Evolutionary conservation across 2,113 vertebrate species (phyloP).

Genomic region (Peromyscus leucopus): DNA sequence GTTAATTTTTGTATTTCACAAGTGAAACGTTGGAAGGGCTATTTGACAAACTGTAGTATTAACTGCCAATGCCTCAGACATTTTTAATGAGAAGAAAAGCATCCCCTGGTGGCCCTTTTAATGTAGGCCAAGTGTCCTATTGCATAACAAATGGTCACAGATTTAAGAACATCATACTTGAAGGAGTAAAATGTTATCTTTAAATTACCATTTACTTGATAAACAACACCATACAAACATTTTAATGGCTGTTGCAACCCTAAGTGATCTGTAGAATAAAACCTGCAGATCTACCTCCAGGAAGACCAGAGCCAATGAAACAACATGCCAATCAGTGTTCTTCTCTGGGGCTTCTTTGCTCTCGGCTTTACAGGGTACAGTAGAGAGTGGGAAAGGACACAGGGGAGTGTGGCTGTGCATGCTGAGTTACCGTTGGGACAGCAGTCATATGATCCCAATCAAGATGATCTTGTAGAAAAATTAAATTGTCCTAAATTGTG

Average conservation of each 20-base stretch:
- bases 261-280: conserved; percentile 81
- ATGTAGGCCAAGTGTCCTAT: conserved; percentile 79
- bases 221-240: conserved; percentile 76
- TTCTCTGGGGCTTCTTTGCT: neutral
- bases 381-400: neutral
- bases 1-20: conserved; percentile 87
- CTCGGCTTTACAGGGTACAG: neutral
- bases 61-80: conserved; percentile 83
- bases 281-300: conserved; percentile 61
- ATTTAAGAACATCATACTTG: conserved; percentile 75
- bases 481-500: neutral
- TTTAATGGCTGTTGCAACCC: conserved; percentile 76
- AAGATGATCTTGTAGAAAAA: conserved; percentile 26
- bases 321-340: neutral
- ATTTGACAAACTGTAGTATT: conserved; percentile 84
- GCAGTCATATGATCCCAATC: neutral
- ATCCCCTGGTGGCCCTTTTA: conserved; percentile 81
- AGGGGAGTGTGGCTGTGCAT: conserved; percentile 45
- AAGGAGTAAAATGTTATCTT: conserved; percentile 78
- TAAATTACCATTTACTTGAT: conserved; percentile 72
- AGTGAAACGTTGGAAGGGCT: conserved; percentile 85
- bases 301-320: neutral
- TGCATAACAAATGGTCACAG: conserved; percentile 80
- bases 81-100: conserved; percentile 61
- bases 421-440: neutral